Evolutionary conservation across 2,888 invertebrate genomes (phyloP).

Genomic region (Cepaea hortensis): DNA sequence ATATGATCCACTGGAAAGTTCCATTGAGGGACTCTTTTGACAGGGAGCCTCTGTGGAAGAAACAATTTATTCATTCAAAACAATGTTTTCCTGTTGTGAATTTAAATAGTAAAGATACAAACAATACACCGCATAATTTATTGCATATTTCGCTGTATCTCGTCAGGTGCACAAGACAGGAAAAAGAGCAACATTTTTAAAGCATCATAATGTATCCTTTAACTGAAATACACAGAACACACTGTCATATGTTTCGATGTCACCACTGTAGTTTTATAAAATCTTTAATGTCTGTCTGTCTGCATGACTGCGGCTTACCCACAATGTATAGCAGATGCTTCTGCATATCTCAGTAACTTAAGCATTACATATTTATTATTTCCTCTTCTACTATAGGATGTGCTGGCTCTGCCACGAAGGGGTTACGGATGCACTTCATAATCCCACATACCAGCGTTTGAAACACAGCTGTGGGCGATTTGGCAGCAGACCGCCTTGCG

Average conservation of each 20-base stretch:
- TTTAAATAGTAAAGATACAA: too few relatives aligned
- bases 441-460: too few relatives aligned
- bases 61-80: conserved; percentile 21
- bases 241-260: too few relatives aligned
- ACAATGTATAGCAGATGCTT: not conserved
- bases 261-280: too few relatives aligned
- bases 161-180: too few relatives aligned
- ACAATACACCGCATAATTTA: too few relatives aligned
- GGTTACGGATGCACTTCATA: too few relatives aligned
- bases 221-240: not conserved
- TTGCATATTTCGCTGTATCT: too few relatives aligned
- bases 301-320: not conserved
- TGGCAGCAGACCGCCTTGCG: too few relatives aligned
- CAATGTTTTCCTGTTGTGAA: not conserved
- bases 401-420: too few relatives aligned
- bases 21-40: conserved; percentile 53
- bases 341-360: not conserved
- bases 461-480: too few relatives aligned
- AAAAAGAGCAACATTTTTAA: not conserved
- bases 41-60: conserved; percentile 52
- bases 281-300: not conserved
- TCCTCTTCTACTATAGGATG: not conserved
- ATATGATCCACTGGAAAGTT: conserved; percentile 48
- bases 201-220: not conserved
- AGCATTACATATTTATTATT: not conserved